Evolutionary conservation across 2,888 invertebrate species (phyloP), one percentile per base, ranked within the genome.

Genomic region (Tyria jacobaeae): DNA sequence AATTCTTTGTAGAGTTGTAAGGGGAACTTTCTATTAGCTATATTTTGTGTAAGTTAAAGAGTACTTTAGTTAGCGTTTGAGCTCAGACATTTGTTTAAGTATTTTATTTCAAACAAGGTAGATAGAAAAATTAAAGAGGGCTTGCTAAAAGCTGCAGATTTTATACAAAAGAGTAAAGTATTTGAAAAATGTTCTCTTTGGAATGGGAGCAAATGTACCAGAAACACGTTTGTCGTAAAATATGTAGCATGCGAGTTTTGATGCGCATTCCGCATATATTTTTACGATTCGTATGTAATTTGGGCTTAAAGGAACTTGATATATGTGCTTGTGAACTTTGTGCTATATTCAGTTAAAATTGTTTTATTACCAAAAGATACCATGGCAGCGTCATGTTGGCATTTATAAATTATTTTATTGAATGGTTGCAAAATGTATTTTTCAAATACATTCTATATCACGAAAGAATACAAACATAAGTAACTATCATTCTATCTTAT

Each of bases 171-270:
- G 12, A 12, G 25, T 25, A 35, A 25, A 53, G 27, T 54, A 54
- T 54, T 24, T 41, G 39, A 41, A 39, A 51, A 51, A 51, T 51
- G 24, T 35, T 51, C 35, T 7, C 24, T 35, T 51, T 21, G 15
- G 14, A 51, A 51, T 35, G 35, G 35, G 51, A 14, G 15, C 21
- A 21, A 21, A 34, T 9, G 50, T 35, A 51, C 21, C 0, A 15
- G 15, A 51, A 24, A 35, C 21, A 51, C 34, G 24, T 35, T 24
- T 21, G 24, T 35, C 51, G 21, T 51, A 51, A 51, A 21, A 35
- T 35, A 35, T 51, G 7, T 35, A 51, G 14, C 51, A 15, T 24
- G 35, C 24, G 34, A 51, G 51, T 35, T 51, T 35, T 21, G 15
- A 24, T 35, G 35, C 24, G 21, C 51, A 34, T 51, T 17, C 34